A percentile compares a stretch with the other conserved stretches of the same genome.
These are phyloP conservation scores for Eupithecia subumbrata DNA, from an alignment of 2,888 invertebrate genomes.

Conservation along the genomic window DNA sequence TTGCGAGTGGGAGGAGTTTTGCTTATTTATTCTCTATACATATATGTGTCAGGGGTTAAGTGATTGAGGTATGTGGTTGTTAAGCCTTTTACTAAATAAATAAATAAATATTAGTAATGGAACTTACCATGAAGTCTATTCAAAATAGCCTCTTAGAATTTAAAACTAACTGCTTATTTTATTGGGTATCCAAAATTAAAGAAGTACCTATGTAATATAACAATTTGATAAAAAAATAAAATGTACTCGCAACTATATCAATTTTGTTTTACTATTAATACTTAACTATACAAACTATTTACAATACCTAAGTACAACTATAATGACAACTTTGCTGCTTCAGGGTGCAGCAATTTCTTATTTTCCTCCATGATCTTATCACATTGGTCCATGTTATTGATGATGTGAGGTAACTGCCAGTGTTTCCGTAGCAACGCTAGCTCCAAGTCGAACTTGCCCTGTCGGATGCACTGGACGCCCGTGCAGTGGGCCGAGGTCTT, in stretches of 20 bases:
- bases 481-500: constrained; percentile 92
- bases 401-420: constrained; percentile 89
- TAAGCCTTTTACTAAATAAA: too few relatives aligned
- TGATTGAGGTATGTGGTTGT: too few relatives aligned
- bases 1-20: too few relatives aligned
- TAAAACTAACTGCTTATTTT: neutral
- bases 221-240: too few relatives aligned
- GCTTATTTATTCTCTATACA: too few relatives aligned
- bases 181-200: neutral
- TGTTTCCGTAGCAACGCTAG: constrained; percentile 92
- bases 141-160: neutral
- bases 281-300: constrained; percentile 17
- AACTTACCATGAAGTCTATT: neutral
- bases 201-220: neutral
- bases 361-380: constrained; percentile 79
- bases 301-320: constrained; percentile 28
- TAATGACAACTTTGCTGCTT: constrained; percentile 60
- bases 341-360: constrained; percentile 71
- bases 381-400: constrained; percentile 86
- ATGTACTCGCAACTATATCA: neutral
- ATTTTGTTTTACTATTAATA: neutral
- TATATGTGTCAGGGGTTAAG: too few relatives aligned
- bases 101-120: neutral
- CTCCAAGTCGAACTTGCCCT: constrained; percentile 91
- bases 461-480: constrained; percentile 90